Evolutionary conservation across 2,113 vertebrate genomes (phyloP).

Genomic region (Gymnocephalus cernua): DNA sequence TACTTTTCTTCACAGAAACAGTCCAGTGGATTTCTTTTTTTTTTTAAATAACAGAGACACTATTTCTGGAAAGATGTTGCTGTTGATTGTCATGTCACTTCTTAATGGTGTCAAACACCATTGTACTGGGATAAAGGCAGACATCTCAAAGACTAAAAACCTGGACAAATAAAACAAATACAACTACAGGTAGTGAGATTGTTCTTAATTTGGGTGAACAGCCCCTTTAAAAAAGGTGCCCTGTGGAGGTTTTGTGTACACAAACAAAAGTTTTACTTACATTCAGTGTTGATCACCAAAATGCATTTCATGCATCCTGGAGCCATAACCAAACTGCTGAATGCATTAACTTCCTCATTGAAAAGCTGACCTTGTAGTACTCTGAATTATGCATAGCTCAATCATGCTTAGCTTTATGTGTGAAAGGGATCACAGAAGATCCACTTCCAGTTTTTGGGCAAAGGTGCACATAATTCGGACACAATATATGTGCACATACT

Average conservation of each 20-base stretch:
- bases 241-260: background rate
- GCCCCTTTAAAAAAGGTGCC: background rate
- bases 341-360: background rate
- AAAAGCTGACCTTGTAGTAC: background rate
- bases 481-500: too few species aligned
- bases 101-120: too few species aligned
- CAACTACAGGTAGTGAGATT: background rate
- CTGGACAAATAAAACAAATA: background rate
- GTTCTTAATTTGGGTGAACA: background rate
- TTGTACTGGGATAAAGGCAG: background rate
- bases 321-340: background rate
- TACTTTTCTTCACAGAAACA: background rate
- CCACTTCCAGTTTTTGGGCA: too few species aligned
- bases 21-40: too few species aligned
- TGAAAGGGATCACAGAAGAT: background rate
- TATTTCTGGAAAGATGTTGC: background rate
- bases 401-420: background rate
- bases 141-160: too few species aligned
- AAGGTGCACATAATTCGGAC: too few species aligned
- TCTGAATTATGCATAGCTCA: too few species aligned
- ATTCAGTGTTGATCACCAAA: too few species aligned
- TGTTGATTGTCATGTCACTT: background rate
- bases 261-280: too few species aligned
- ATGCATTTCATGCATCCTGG: background rate
- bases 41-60: background rate